phyloP scores from a whole-genome alignment of 2,888 invertebrate genomes.

The Nomada lathburiana region DNA sequence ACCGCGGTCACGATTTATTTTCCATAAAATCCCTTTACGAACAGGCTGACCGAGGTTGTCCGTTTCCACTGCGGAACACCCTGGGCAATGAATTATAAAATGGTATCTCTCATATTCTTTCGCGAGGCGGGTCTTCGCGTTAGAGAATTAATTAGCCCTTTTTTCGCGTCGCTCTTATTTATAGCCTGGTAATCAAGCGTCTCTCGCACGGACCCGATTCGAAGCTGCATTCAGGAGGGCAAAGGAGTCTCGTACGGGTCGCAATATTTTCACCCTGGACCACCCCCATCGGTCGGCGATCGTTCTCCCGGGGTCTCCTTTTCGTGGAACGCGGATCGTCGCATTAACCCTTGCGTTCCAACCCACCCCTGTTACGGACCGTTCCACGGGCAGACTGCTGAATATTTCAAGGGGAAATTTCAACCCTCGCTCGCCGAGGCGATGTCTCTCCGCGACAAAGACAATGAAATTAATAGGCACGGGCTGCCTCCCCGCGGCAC shows the following conservation, averaged over 20 bases:
- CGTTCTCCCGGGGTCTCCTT: slow-evolving; percentile 61
- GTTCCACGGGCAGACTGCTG: slow-evolving; percentile 73
- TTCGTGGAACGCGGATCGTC: slow-evolving; percentile 77
- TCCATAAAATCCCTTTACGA: too few species aligned
- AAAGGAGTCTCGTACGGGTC: slow-evolving; percentile 4
- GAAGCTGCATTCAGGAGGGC: slow-evolving; percentile 11
- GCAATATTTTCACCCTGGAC: slow-evolving; percentile 7
- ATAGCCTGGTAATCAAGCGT: slow-evolving; percentile 46
- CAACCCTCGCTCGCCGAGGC: slow-evolving; percentile 62
- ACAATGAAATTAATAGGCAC: slow-evolving; percentile 79
- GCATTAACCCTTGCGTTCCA: slow-evolving; percentile 74
- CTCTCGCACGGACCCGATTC: slow-evolving; percentile 13
- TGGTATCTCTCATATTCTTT: not conserved
- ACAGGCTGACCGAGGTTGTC: too few species aligned
- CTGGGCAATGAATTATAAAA: slow-evolving; percentile 14
- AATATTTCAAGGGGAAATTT: slow-evolving; percentile 82
- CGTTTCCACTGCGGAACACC: not conserved
- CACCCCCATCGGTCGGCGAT: slow-evolving; percentile 8
- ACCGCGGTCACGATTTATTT: too few species aligned
- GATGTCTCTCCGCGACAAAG: slow-evolving; percentile 65
- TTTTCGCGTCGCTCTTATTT: slow-evolving; percentile 46
- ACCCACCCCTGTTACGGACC: slow-evolving; percentile 45
- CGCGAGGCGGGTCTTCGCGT: not conserved
- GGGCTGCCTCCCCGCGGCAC: not conserved
- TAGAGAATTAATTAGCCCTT: slow-evolving; percentile 48